Evolutionary conservation across 2,113 vertebrate species (phyloP).

Genomic region (Zootoca vivipara): DNA sequence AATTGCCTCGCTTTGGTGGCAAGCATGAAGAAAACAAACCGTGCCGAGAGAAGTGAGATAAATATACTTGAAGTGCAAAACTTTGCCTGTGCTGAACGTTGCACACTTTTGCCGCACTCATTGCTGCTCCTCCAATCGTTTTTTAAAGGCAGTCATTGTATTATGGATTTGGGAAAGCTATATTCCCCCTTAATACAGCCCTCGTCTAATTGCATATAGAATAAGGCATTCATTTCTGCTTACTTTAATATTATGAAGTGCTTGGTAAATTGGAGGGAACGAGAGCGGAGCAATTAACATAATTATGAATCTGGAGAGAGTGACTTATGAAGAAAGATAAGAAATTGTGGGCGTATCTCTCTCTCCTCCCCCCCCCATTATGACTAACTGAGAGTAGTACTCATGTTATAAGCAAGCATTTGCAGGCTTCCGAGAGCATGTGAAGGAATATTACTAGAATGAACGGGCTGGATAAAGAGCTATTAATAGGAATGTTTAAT

Average conservation of each 20-base stretch:
- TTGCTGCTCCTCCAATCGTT: constrained; percentile 21
- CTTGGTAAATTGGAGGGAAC: constrained; percentile 41
- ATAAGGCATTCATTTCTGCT: constrained; percentile 48
- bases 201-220: constrained; percentile 21
- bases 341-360: constrained; percentile 15
- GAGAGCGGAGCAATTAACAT: constrained; percentile 34
- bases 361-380: neutral
- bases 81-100: neutral
- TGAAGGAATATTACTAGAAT: neutral
- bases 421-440: constrained; percentile 25
- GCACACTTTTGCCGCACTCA: constrained; percentile 18
- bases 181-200: constrained; percentile 31
- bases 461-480: constrained; percentile 3
- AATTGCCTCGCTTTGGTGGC: constrained; percentile 54
- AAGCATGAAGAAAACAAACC: constrained; percentile 31
- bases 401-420: neutral
- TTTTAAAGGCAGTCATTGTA: constrained; percentile 28
- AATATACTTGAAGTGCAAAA: constrained; percentile 21
- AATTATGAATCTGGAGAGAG: constrained; percentile 49
- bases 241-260: constrained; percentile 30
- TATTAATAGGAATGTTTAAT: constrained; percentile 13
- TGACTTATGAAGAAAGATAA: constrained; percentile 34
- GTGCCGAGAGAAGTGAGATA: neutral
- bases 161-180: constrained; percentile 16
- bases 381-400: constrained; percentile 29